Conservation (phyloP, 2,113 vertebrate species). For the Amphilophus citrinellus region DNA sequence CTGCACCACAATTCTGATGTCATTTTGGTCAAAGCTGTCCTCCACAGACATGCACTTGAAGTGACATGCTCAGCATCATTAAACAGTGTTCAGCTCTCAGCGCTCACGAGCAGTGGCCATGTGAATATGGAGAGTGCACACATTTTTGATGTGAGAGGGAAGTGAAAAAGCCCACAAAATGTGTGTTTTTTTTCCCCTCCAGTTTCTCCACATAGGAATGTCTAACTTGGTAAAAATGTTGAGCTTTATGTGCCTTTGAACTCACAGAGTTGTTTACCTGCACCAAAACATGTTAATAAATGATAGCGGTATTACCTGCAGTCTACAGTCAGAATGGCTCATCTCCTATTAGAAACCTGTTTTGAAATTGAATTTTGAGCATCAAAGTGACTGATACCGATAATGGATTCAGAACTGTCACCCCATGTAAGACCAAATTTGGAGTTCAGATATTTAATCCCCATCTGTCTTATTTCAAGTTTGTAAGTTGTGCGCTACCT, state of each 20-base stretch:
- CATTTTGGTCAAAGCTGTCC: constrained; percentile 30
- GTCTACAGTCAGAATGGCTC: constrained; percentile 46
- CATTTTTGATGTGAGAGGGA: constrained; percentile 60
- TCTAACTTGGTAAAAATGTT: constrained; percentile 50
- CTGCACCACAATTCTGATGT: constrained; percentile 54
- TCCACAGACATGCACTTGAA: constrained; percentile 19
- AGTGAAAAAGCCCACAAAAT: constrained; percentile 32
- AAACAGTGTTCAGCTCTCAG: constrained; percentile 29
- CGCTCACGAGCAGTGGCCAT: constrained; percentile 34
- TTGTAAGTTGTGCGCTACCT: constrained; percentile 34
- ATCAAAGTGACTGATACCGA: constrained; percentile 62
- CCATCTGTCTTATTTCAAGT: constrained; percentile 33
- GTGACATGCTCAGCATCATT: constrained; percentile 53
- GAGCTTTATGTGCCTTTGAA: constrained; percentile 70
- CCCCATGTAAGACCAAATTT: constrained; percentile 42
- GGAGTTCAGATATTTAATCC: constrained; percentile 55
- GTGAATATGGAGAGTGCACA: constrained; percentile 41
- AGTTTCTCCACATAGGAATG: constrained; percentile 28
- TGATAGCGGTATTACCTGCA: constrained; percentile 56
- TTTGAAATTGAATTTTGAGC: constrained; percentile 52
- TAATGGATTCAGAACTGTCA: constrained; percentile 54
- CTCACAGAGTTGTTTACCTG: constrained; percentile 63
- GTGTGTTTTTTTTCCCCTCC: not conserved
- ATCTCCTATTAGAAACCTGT: constrained; percentile 37
- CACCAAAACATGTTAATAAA: constrained; percentile 46